Evolutionary conservation across 2,797 vertebrate species (phyloP).

Genomic region (Dendrocincla fuliginosa): DNA sequence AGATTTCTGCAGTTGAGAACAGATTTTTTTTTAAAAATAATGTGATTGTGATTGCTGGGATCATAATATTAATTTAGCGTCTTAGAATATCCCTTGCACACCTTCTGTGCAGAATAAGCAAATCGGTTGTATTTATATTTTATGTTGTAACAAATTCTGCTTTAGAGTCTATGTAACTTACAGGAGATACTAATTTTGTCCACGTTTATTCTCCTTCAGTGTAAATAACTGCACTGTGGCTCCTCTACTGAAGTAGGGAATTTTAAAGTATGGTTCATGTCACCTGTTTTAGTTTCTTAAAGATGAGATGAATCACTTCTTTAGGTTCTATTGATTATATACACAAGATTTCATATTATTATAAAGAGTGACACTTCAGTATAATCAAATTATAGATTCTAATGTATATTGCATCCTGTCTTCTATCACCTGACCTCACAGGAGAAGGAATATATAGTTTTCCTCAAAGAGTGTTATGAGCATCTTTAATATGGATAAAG

Average conservation of each 20-base stretch:
- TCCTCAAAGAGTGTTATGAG: background rate
- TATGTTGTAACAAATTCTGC: background rate
- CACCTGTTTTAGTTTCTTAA: background rate
- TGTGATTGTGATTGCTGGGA: background rate
- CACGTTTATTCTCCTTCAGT: background rate
- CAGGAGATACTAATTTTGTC: background rate
- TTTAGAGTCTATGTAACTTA: background rate
- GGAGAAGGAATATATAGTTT: background rate
- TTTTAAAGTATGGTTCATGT: background rate
- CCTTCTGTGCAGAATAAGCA: background rate
- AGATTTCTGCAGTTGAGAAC: background rate
- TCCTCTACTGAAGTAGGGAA: background rate
- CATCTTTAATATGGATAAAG: background rate
- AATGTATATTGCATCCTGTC: background rate
- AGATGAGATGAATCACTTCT: background rate
- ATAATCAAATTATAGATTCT: background rate
- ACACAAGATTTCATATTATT: background rate
- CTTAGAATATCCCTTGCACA: background rate
- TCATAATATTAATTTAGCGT: background rate
- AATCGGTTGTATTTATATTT: background rate
- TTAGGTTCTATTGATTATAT: background rate
- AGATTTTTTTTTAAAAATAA: background rate
- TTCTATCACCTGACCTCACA: background rate
- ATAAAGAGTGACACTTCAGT: background rate
- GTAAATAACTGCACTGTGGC: background rate